Evolutionary conservation across 2,888 invertebrate species (phyloP), one percentile per base, ranked within the genome.

Genomic region (Zootermopsis nevadensis): DNA sequence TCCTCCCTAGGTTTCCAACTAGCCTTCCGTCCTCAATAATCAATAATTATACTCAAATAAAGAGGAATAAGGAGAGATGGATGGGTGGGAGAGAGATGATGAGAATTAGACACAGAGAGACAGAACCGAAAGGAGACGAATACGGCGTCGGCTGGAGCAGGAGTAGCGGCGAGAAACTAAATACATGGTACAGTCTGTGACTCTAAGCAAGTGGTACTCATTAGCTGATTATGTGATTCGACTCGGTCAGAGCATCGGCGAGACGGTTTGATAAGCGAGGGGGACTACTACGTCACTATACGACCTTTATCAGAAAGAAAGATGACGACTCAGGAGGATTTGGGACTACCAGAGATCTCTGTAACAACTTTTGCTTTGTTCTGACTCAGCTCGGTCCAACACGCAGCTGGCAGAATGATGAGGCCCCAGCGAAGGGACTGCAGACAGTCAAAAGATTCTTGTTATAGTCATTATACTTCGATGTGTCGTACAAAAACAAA

Each of bases 1-100:
- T 87, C 87, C 87, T 87, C 87, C 88, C 88, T 87, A 87, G 84
- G 77, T 77, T 82, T 79, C 88, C 87, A 84, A 84, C 84, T 84
- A 84, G 84, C 85, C 84, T 85, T 84, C 84, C 84, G 83, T 84
- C 85, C 84, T 84, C 85, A 84, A 85, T 85, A 85, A 85, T 85
- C 85, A 85, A 85, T 85, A 85, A 85, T 85, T 85, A 85, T 85
- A 84, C 85, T 85, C 85, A 85, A 85, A 85, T 84, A 85, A 85
- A 85, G 84, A 84, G 83, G 85, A 85, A 85, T 85, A 85, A 85
- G 85, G 85, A 84, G 82, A 82, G 81, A 82, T 72, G 83, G 82
- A 83, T 83, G 83, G 84, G 55, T 80, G 83, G 80, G 72, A 76
- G 77, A 60, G 77, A 81, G 66, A 81, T 55, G 74, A 77, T 60